Conservation (phyloP, 2,113 vertebrate genomes). For the Lipophrys pholis region DNA sequence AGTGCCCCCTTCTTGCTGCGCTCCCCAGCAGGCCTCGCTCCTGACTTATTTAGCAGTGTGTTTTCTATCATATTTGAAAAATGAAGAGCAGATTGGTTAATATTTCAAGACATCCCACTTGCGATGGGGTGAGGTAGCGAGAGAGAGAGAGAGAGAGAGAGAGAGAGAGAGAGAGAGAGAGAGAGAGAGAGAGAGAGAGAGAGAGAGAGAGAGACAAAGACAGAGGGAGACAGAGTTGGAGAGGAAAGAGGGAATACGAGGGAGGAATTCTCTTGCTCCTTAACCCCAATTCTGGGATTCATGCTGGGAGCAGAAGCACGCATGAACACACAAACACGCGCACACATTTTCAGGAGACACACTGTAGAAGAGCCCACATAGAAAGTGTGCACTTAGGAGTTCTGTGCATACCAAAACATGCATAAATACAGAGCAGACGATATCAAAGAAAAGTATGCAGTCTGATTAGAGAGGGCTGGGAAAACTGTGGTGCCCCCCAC, state of each 20-base stretch:
- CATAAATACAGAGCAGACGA: not conserved
- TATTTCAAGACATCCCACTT: conserved; percentile 80
- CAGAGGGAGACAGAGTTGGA: conserved; percentile 23
- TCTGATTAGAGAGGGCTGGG: not conserved
- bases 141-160: not conserved
- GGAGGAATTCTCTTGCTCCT: conserved; percentile 80
- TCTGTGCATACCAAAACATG: conserved; percentile 2
- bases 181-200: not conserved
- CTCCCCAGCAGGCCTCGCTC: conserved; percentile 55
- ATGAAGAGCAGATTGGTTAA: conserved; percentile 82
- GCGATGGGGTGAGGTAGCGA: conserved; percentile 37
- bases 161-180: not conserved
- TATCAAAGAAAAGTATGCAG: conserved; percentile 1
- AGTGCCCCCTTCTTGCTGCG: conserved; percentile 50
- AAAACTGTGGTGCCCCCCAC: not conserved
- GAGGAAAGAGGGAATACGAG: conserved; percentile 68
- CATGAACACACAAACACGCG: conserved; percentile 55
- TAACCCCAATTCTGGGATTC: conserved; percentile 79
- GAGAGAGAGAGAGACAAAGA: not conserved
- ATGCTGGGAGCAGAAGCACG: conserved; percentile 68
- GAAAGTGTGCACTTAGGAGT: conserved; percentile 24
- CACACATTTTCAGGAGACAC: conserved; percentile 16
- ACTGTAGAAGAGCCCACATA: conserved; percentile 16
- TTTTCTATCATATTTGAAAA: conserved; percentile 82
- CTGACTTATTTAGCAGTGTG: conserved; percentile 83